These are phyloP conservation scores for Elysia crispata DNA, from an alignment of 2,888 invertebrate genomes.

Conservation along the genomic window DNA sequence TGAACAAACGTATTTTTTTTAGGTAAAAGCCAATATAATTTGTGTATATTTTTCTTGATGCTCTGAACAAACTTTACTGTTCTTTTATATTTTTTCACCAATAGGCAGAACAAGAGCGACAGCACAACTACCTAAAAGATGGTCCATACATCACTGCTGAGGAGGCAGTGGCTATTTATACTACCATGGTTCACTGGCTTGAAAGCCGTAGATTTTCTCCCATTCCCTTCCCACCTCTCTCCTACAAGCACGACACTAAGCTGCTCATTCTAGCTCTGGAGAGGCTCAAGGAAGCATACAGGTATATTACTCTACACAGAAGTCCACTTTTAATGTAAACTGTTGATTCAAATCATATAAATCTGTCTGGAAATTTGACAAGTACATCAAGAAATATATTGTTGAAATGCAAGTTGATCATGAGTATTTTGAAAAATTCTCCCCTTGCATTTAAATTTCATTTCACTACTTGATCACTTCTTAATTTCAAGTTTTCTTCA, in stretches of 20 bases:
- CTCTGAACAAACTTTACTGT: neutral
- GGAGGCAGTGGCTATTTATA: slow-evolving; percentile 99
- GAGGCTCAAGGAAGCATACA: slow-evolving; percentile 96
- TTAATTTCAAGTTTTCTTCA: too few relatives aligned
- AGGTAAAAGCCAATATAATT: neutral
- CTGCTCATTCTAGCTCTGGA: slow-evolving; percentile 97
- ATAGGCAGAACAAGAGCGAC: slow-evolving; percentile 94
- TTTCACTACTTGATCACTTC: too few relatives aligned
- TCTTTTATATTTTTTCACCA: too few relatives aligned
- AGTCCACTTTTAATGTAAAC: neutral
- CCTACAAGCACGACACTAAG: slow-evolving; percentile 99
- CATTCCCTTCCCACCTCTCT: slow-evolving; percentile 98
- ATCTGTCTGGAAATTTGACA: too few relatives aligned
- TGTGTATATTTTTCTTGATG: neutral
- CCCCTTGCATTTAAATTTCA: too few relatives aligned
- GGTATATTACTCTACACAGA: slow-evolving; percentile 69
- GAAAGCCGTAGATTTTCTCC: slow-evolving; percentile 99
- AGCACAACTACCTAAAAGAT: slow-evolving; percentile 99
- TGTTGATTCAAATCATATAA: neutral
- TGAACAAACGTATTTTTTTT: neutral
- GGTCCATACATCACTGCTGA: slow-evolving; percentile 99
- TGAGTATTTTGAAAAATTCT: too few relatives aligned
- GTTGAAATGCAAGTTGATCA: too few relatives aligned
- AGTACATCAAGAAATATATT: too few relatives aligned
- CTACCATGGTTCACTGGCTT: slow-evolving; percentile 99